These are phyloP conservation scores for Antheraea assamensis DNA, from an alignment of 2,888 invertebrate species.

Conservation along the genomic window DNA sequence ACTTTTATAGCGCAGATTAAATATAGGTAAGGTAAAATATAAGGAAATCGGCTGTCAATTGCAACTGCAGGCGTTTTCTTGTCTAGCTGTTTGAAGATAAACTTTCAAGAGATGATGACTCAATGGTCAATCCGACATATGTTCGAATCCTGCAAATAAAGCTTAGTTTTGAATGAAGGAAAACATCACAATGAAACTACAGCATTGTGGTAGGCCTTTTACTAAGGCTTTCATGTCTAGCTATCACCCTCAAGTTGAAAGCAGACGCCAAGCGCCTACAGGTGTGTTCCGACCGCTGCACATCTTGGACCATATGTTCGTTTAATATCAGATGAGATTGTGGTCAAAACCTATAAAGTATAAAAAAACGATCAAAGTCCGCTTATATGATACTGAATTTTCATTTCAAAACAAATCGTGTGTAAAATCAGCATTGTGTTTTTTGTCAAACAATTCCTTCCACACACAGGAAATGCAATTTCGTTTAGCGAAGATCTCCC, in stretches of 20 bases:
- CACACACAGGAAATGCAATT: background rate
- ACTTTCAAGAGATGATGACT: background rate
- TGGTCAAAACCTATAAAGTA: too few relatives aligned
- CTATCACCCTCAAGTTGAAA: background rate
- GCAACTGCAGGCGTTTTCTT: too few relatives aligned
- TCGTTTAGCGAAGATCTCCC: background rate
- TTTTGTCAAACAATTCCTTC: background rate
- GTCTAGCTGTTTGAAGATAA: too few relatives aligned
- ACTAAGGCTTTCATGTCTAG: background rate
- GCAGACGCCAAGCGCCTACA: background rate
- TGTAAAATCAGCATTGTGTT: background rate
- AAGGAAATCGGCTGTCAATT: too few relatives aligned
- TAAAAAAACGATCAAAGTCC: too few relatives aligned
- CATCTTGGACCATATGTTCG: too few relatives aligned
- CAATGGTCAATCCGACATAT: too few relatives aligned
- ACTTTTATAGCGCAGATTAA: background rate
- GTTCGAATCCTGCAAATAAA: background rate
- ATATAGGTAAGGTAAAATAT: background rate
- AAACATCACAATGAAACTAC: too few relatives aligned
- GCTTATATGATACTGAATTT: too few relatives aligned
- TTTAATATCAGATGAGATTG: too few relatives aligned
- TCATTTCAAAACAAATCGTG: too few relatives aligned
- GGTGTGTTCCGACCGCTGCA: background rate
- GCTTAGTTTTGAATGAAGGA: background rate
- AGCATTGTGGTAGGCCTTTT: background rate